Evolutionary conservation across 2,113 vertebrate species (phyloP).

Genomic region (Pteronura brasiliensis): DNA sequence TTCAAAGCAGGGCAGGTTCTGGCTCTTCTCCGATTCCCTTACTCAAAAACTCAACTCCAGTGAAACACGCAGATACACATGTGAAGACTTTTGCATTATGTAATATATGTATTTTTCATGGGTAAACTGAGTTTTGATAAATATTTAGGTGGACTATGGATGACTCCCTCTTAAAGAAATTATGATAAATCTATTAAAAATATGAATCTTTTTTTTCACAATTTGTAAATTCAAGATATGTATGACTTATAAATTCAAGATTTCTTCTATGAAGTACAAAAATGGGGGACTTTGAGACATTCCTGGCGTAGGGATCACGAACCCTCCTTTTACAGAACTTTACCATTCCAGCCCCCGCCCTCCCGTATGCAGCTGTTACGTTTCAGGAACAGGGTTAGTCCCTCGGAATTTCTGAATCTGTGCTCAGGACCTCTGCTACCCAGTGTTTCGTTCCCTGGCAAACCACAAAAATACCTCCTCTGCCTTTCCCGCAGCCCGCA

Average conservation of each 20-base stretch:
- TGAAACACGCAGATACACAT: background rate
- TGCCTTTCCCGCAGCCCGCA: background rate
- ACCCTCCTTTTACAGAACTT: background rate
- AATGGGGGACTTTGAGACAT: background rate
- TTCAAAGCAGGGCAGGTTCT: background rate
- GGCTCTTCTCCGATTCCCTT: background rate
- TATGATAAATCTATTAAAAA: background rate
- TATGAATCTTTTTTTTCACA: background rate
- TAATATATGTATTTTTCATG: background rate
- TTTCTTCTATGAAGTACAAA: background rate
- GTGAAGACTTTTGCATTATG: background rate
- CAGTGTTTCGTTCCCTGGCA: background rate
- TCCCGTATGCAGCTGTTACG: background rate
- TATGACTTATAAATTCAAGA: background rate
- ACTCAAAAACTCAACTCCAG: background rate
- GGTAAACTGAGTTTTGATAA: background rate
- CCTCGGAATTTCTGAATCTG: background rate
- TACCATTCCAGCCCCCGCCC: background rate
- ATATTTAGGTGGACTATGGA: background rate
- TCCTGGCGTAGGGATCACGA: background rate
- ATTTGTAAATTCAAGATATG: background rate
- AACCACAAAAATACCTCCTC: background rate
- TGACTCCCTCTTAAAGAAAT: background rate
- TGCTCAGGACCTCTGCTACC: background rate
- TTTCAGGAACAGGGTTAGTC: background rate